Percentiles rank a stretch among this genome's conserved stretches.
phyloP scores from a whole-genome alignment of 1,140 invertebrate species.

The Saccostrea echinata region DNA sequence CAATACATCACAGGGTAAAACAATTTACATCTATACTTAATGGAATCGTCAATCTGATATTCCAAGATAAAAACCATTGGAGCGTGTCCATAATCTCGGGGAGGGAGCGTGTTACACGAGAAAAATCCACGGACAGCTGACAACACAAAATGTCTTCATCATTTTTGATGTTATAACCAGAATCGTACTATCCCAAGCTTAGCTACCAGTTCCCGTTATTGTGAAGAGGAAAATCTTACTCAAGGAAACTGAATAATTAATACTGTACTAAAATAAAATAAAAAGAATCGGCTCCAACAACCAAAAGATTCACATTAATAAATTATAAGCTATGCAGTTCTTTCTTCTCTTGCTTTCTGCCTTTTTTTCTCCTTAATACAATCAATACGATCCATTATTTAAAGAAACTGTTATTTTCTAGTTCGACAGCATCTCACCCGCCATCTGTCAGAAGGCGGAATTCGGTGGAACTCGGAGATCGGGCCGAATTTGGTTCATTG shows the following conservation, averaged over 20 bases:
- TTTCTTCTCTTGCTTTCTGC: constrained; percentile 30
- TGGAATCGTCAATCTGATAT: neutral
- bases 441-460: constrained; percentile 28
- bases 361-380: constrained; percentile 43
- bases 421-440: constrained; percentile 8
- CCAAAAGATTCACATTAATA: constrained; percentile 13
- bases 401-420: constrained; percentile 41
- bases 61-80: neutral
- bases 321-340: constrained; percentile 34
- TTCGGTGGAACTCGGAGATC: neutral
- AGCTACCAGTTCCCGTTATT: neutral
- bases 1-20: neutral
- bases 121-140: neutral
- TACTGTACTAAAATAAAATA: constrained; percentile 15
- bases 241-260: constrained; percentile 38
- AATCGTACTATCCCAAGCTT: neutral
- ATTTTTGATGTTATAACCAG: neutral
- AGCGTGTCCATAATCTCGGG: neutral
- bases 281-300: constrained; percentile 37
- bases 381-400: constrained; percentile 41
- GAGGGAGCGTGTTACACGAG: neutral
- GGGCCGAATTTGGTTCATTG: neutral
- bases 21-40: neutral
- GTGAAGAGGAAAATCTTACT: constrained; percentile 26
- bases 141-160: constrained; percentile 3